These are phyloP conservation scores for Pachyuromys duprasi DNA, from an alignment of 2,797 vertebrate genomes.

Conservation along the genomic window DNA sequence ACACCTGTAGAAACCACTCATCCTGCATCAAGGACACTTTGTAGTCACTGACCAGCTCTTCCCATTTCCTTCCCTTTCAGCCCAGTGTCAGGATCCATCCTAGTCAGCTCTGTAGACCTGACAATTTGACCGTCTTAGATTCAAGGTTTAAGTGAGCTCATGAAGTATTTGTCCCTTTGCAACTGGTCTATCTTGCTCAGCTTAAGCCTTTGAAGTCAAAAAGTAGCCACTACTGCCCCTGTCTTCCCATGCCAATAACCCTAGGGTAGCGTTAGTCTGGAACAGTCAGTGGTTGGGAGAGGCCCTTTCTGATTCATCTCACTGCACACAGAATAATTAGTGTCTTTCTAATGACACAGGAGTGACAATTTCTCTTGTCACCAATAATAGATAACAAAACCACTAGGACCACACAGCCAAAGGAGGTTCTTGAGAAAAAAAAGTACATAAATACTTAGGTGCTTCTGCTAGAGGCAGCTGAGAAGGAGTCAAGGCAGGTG, in stretches of 20 bases:
- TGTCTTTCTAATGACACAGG: not conserved
- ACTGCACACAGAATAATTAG: not conserved
- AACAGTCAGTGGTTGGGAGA: not conserved
- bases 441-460: not conserved
- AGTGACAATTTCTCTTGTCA: not conserved
- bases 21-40: not conserved
- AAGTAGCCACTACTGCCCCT: not conserved
- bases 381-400: not conserved
- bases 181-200: not conserved
- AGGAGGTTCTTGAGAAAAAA: conserved; percentile 11
- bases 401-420: not conserved
- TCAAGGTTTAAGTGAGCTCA: not conserved
- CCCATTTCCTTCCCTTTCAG: not conserved
- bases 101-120: not conserved
- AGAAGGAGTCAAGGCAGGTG: not conserved
- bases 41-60: not conserved
- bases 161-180: not conserved
- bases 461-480: not conserved
- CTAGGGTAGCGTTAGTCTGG: not conserved
- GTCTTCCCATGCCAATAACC: not conserved
- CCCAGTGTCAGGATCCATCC: too few relatives aligned
- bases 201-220: not conserved
- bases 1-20: not conserved
- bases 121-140: not conserved
- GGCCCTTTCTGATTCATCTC: not conserved